These are phyloP conservation scores for Tiphia femorata DNA, from an alignment of 2,888 invertebrate genomes.

Conservation along the genomic window DNA sequence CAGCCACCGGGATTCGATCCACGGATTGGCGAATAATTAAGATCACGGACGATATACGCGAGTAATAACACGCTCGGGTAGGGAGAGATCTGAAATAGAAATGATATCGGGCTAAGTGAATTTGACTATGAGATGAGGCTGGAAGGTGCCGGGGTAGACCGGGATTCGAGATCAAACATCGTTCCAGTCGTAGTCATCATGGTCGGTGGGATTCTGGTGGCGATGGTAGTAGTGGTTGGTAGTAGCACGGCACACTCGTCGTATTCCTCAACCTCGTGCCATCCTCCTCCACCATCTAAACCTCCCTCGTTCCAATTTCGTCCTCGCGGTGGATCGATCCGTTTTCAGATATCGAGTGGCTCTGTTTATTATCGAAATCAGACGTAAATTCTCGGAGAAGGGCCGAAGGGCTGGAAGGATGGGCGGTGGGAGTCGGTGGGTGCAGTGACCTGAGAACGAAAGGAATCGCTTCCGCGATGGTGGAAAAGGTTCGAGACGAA, in stretches of 20 bases:
- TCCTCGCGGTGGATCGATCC: conserved; percentile 2
- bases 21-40: conserved; percentile 12
- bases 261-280: not conserved
- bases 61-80: conserved; percentile 4
- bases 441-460: too few relatives aligned
- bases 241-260: too few relatives aligned
- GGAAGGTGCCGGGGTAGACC: not conserved
- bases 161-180: conserved; percentile 1
- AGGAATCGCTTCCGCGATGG: conserved; percentile 2
- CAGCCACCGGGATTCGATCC: not conserved
- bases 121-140: conserved; percentile 9
- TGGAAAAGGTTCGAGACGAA: not conserved
- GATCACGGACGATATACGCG: conserved; percentile 4
- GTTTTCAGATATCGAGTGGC: conserved; percentile 1
- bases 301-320: not conserved
- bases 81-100: conserved; percentile 4
- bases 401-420: not conserved
- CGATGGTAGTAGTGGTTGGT: too few relatives aligned
- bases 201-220: too few relatives aligned
- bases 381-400: too few relatives aligned
- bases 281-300: not conserved
- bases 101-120: conserved; percentile 5
- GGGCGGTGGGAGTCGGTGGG: not conserved
- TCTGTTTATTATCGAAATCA: conserved; percentile 12
- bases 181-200: too few relatives aligned